Evolutionary conservation across 2,888 invertebrate genomes (phyloP).

Genomic region (Pasiphila rectangulata): DNA sequence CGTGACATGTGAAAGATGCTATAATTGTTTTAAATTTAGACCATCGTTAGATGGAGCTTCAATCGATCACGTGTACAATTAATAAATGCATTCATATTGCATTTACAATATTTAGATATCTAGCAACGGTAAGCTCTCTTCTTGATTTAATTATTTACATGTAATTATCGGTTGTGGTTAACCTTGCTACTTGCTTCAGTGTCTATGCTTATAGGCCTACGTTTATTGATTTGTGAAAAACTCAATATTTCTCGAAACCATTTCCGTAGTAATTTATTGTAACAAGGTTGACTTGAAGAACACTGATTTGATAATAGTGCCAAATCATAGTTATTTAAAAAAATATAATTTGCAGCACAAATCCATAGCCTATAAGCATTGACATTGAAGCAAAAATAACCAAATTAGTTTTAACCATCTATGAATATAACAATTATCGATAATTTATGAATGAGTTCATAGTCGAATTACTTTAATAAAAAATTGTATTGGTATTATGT

Average conservation of each 20-base stretch:
- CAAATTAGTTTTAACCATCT: not conserved
- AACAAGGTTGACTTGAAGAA: too few species aligned
- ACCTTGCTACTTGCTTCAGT: not conserved
- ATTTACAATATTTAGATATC: slow-evolving; percentile 21
- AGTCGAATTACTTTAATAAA: not conserved
- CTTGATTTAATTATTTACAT: slow-evolving; percentile 16
- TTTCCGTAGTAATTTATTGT: too few species aligned
- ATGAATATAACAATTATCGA: not conserved
- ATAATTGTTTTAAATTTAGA: not conserved
- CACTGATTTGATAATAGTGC: too few species aligned
- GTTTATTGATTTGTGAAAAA: too few species aligned
- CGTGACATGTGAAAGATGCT: slow-evolving; percentile 3
- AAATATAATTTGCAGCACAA: too few species aligned
- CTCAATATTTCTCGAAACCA: too few species aligned
- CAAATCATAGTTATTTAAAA: too few species aligned
- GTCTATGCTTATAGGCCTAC: too few species aligned
- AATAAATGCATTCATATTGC: slow-evolving; percentile 14
- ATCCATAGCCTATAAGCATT: too few species aligned
- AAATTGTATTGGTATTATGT: not conserved
- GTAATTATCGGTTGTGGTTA: slow-evolving; percentile 3
- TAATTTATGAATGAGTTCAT: not conserved
- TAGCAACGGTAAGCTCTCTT: slow-evolving; percentile 23
- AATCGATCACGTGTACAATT: slow-evolving; percentile 12
- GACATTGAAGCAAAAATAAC: not conserved
- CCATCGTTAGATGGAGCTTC: not conserved